Conservation (phyloP, 23 tunicate genomes). For the Halocynthia aurantium region DNA sequence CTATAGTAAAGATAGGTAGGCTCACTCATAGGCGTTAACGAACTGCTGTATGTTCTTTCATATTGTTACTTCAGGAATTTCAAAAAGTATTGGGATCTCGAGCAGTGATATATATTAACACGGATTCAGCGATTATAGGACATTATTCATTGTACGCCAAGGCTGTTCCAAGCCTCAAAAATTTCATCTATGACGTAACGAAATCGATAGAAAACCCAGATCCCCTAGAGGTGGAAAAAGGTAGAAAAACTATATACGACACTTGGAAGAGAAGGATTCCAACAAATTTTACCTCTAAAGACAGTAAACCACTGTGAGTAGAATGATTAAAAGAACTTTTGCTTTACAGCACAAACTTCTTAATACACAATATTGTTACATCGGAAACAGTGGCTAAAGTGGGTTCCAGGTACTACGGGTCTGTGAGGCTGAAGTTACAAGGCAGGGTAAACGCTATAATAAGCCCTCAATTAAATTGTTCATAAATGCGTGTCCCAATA, state of each 20-base stretch:
- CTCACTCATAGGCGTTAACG: too few relatives aligned
- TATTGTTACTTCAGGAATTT: slow-evolving; percentile 30
- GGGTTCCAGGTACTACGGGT: too few relatives aligned
- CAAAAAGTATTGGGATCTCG: slow-evolving; percentile 44
- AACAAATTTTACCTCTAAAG: not conserved
- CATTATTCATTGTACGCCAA: slow-evolving; percentile 29
- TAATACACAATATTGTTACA: too few relatives aligned
- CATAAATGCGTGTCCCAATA: too few relatives aligned
- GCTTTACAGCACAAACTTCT: too few relatives aligned
- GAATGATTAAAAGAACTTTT: too few relatives aligned
- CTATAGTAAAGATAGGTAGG: too few relatives aligned
- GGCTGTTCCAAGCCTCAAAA: slow-evolving; percentile 37
- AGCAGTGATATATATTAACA: slow-evolving; percentile 58
- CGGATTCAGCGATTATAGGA: slow-evolving; percentile 40
- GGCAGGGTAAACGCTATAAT: too few relatives aligned
- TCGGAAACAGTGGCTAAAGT: too few relatives aligned
- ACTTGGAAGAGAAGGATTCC: slow-evolving; percentile 39
- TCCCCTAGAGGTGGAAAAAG: slow-evolving; percentile 14
- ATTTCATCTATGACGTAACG: slow-evolving; percentile 30
- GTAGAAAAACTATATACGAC: slow-evolving; percentile 40
- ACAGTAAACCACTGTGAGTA: slow-evolving; percentile 1
- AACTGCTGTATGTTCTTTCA: too few relatives aligned
- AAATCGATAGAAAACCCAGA: slow-evolving; percentile 44
- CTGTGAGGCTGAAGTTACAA: too few relatives aligned
- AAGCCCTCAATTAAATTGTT: too few relatives aligned